These are phyloP conservation scores for Pogonus chalceus DNA, from an alignment of 1,140 invertebrate species.

Conservation along the genomic window DNA sequence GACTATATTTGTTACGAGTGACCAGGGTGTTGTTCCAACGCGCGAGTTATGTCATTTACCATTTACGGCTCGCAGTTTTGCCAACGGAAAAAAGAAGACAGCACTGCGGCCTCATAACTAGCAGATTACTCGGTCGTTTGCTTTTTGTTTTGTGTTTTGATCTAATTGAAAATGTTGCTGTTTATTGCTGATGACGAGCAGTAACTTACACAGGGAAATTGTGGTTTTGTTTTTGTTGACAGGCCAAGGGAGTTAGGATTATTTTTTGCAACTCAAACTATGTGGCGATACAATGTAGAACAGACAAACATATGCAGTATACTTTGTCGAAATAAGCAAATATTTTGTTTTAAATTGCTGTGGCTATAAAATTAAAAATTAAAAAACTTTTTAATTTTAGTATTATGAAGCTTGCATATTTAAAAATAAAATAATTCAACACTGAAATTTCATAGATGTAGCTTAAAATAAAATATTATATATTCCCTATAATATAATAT, in stretches of 20 bases:
- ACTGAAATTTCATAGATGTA: no score
- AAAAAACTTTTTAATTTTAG: no score
- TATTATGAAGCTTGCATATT: no score
- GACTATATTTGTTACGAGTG: conserved; percentile 6
- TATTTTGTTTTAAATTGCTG: no score
- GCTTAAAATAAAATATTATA: no score
- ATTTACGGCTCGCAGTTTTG: not conserved
- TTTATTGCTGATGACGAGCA: not conserved
- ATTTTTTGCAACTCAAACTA: no score
- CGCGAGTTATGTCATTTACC: not conserved
- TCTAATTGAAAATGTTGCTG: not conserved
- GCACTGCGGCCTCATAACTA: not conserved
- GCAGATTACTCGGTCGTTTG: not conserved
- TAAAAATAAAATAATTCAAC: no score
- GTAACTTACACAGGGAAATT: not conserved
- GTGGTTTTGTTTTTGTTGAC: not conserved
- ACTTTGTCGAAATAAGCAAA: no score
- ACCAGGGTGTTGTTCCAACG: not conserved
- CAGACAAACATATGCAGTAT: no score
- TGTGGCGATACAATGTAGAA: no score
- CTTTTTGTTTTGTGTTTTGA: not conserved
- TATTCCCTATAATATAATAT: no score
- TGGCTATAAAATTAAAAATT: no score
- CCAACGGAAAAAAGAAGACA: not conserved
- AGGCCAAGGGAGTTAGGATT: not conserved